Base-by-base conservation (phyloP, 2,797 vertebrate species). In the Menidia menidia region DNA sequence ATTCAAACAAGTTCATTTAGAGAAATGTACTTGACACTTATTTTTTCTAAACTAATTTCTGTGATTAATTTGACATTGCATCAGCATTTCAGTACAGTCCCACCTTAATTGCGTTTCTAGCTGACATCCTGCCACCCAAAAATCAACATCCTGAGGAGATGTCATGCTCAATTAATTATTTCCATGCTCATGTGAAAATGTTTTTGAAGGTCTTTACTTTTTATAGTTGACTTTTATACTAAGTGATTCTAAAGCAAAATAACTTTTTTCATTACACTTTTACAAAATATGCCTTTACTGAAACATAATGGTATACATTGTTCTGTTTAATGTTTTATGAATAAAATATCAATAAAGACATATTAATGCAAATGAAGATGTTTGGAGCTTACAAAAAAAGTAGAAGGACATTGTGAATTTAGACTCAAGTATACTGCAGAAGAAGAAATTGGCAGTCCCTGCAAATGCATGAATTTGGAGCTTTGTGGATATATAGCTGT, bases 21-120 rank as follows among this genome's bases (percentile, higher is more conserved):
- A 53, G 12, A 52, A 53, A 53, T 66, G 68, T 50, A 48, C 45
- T 59, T 32, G 12, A 4, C 33, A 32, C 19, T 18, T 58, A 57
- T 43, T 68, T 14, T 68, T 14, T 18, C 65, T 7, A 41, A 77
- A 78, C 47, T 63, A 59, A 35, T 14, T 62, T n/a, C 19, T 44
- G 6, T 42, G 44, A 48, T 68, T 69, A 5, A 68, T 73, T 54
- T 69, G 2, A 59, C 45, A 12, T 25, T 52, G 18, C 50, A 30
- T 30, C 1, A 14, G 19, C 16, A 60, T 41, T 41, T 57, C 44
- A 33, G 68, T 60, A 52, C 39, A 31, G 1, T 64, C 42, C 44
- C 30, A 31, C 32, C 42, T 77, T 11, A 73, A 41, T 32, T 56
- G 25, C 25, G 43, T 67, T 45, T 45, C 32, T 13, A 52, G 50